Conservation (phyloP, 2,797 vertebrate genomes). For the Acanthopagrus latus region DNA sequence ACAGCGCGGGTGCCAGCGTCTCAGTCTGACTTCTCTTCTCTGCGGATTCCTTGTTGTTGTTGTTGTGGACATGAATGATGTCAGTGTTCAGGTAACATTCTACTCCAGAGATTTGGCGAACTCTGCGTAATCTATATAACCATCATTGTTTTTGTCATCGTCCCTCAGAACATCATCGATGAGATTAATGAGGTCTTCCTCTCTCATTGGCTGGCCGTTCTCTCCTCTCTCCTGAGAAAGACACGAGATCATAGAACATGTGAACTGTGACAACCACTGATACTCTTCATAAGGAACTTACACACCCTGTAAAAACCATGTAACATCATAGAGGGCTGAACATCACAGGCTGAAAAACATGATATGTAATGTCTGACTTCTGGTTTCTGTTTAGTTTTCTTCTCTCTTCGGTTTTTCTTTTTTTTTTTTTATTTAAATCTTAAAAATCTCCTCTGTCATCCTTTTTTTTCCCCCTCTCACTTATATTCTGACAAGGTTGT, state of each 20-base stretch:
- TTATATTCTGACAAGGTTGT: too few relatives aligned
- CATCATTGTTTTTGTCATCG: slow-evolving; percentile 97
- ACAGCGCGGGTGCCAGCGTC: not conserved
- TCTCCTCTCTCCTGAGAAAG: slow-evolving; percentile 88
- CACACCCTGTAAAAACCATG: not conserved
- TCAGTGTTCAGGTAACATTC: slow-evolving; percentile 2
- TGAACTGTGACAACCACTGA: not conserved
- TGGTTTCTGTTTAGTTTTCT: not conserved
- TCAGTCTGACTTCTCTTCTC: slow-evolving; percentile 17
- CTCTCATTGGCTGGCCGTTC: slow-evolving; percentile 88
- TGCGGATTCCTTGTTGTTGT: slow-evolving; percentile 21
- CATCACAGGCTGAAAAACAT: not conserved
- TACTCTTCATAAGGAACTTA: not conserved
- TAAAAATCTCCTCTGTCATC: too few relatives aligned
- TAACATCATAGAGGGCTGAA: not conserved
- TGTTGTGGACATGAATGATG: slow-evolving; percentile 14
- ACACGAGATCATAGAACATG: not conserved
- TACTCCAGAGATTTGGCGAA: slow-evolving; percentile 96
- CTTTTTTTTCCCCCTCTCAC: too few relatives aligned
- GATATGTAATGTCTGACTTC: not conserved
- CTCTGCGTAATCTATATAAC: slow-evolving; percentile 97
- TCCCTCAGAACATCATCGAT: slow-evolving; percentile 95
- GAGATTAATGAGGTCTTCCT: slow-evolving; percentile 92
- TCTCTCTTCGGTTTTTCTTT: too few relatives aligned
- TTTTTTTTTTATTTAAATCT: too few relatives aligned